Base-by-base conservation (phyloP, 2,888 invertebrate genomes). In the Sphinx pinastri region DNA sequence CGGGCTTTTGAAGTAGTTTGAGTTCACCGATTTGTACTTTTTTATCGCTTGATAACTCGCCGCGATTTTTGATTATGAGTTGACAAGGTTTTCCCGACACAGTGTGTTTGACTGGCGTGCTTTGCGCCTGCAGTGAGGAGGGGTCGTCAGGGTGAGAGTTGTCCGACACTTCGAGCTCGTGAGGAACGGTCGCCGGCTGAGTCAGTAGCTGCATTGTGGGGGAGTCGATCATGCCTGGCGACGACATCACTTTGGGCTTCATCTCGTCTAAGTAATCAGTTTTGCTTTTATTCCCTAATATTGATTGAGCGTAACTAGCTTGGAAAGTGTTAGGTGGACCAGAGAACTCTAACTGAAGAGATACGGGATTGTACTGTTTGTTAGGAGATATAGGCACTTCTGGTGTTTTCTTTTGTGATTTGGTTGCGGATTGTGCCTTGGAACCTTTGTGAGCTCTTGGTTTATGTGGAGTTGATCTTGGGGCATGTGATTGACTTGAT, bases 241-340 rank as follows among this genome's bases (percentile, higher is more conserved):
- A 86, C 13, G 88, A 81, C 71, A 88, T 75, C n/a, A 84, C 82
- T 79, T 89, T 91, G 4, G 86, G 79, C 75, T 90, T 92, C 31
- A 88, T 77, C 58, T 90, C 90, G 38, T 91, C 92, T 74, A 87
- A 78, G 74, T 86, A 90, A 55, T 93, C 92, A 2, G 83, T 73
- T 74, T 91, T 92, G n/a, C 81, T 80, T 81, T 91, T 91, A 71
- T 77, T 82, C 47, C 89, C 89, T 75, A 93, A 78, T 72, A 93
- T 80, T 25, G 94, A 87, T 78, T 94, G 93, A 67, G 94, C 92
- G 76, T 94, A 94, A 73, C 87, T 93, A 13, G 94, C 93, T 80
- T 94, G 94, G 80, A 94, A 94, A 14, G 91, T 88, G 71, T 89
- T 90, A 6, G 93, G 93, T 0, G 93, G 86, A 1, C 88, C 92